Conservation (phyloP, 2,888 invertebrate genomes). For the Brachyptera risi region DNA sequence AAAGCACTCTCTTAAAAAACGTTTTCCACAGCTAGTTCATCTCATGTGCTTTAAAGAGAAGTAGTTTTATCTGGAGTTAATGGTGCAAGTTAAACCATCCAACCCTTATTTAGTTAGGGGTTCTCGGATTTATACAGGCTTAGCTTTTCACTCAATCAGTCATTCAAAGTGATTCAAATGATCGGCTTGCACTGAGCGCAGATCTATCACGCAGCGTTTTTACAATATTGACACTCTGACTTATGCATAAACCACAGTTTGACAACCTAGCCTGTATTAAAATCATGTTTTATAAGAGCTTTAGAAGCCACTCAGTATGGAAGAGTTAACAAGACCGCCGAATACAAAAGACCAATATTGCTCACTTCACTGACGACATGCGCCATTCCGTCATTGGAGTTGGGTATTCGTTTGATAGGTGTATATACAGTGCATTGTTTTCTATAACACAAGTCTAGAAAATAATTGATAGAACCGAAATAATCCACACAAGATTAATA, state of each 20-base stretch:
- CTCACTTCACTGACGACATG: too few relatives aligned
- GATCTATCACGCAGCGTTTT: conserved; percentile 13
- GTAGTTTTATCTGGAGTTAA: conserved; percentile 9
- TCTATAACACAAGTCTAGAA: too few relatives aligned
- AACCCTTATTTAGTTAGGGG: conserved; percentile 21
- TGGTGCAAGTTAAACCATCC: conserved; percentile 13
- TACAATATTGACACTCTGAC: conserved; percentile 4
- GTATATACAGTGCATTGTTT: too few relatives aligned
- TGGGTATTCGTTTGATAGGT: too few relatives aligned
- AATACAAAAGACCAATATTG: neutral
- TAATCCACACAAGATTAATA: too few relatives aligned
- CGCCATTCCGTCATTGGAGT: too few relatives aligned
- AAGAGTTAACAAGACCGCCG: neutral
- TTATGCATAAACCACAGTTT: conserved; percentile 9
- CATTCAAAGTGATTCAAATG: conserved; percentile 16
- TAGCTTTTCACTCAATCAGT: conserved; percentile 8
- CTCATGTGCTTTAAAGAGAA: too few relatives aligned
- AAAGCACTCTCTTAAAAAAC: too few relatives aligned
- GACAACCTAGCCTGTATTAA: neutral
- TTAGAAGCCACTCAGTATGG: neutral
- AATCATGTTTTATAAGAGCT: neutral
- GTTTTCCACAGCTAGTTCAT: too few relatives aligned
- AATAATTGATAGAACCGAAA: too few relatives aligned
- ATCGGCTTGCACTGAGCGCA: too few relatives aligned
- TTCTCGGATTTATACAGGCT: conserved; percentile 13